These are phyloP conservation scores for Leptinotarsa rubiginosa DNA, from an alignment of 2,888 invertebrate species.

Conservation along the genomic window DNA sequence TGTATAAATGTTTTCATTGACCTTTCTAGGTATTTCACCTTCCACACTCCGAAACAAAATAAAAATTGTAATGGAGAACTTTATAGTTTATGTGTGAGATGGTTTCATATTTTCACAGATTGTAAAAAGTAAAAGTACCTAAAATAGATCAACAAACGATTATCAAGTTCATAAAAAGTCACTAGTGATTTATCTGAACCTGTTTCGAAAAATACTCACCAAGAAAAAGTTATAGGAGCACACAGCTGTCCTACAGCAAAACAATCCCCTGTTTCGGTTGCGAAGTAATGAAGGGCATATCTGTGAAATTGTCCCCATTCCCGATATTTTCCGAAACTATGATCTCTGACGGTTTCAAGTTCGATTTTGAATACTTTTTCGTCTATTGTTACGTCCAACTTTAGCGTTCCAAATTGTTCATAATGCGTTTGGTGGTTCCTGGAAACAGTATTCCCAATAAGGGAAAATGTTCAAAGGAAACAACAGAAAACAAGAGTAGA, in stretches of 20 bases:
- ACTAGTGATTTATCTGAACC: too few species aligned
- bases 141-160: too few species aligned
- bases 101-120: too few species aligned
- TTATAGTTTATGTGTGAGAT: too few species aligned
- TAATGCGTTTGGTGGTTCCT: conserved; percentile 81
- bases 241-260: conserved; percentile 74
- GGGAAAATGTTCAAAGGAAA: not conserved
- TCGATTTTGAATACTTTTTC: conserved; percentile 67
- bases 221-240: conserved; percentile 73
- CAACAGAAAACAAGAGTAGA: too few species aligned
- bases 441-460: conserved; percentile 48
- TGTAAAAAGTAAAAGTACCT: too few species aligned
- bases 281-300: conserved; percentile 78
- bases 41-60: too few species aligned
- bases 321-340: conserved; percentile 73
- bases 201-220: conserved; percentile 64
- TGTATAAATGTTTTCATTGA: too few species aligned
- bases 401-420: conserved; percentile 77
- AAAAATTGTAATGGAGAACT: too few species aligned
- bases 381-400: conserved; percentile 70
- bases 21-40: too few species aligned
- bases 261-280: conserved; percentile 77
- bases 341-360: conserved; percentile 76
- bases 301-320: conserved; percentile 78
- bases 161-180: too few species aligned